These are phyloP conservation scores for Paramormyrops kingsleyae DNA, from an alignment of 2,113 vertebrate species.

Conservation along the genomic window DNA sequence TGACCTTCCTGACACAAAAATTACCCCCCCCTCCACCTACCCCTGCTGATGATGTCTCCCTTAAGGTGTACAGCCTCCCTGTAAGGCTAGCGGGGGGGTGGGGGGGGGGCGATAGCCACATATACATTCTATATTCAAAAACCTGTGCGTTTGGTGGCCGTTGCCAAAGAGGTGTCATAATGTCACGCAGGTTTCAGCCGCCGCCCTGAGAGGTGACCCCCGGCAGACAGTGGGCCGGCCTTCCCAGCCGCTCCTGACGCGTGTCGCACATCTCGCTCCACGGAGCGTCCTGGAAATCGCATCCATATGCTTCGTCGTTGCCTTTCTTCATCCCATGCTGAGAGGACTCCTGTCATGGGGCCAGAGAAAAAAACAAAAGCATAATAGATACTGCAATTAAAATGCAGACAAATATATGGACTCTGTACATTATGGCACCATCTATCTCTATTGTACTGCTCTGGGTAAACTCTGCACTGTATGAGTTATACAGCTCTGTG, in stretches of 20 bases:
- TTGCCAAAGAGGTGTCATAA: slow-evolving; percentile 64
- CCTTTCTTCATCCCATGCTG: slow-evolving; percentile 58
- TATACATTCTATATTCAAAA: slow-evolving; percentile 32
- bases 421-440: neutral
- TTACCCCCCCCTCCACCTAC: slow-evolving; percentile 39
- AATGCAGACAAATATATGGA: neutral
- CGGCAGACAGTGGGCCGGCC: slow-evolving; percentile 40
- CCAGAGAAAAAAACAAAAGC: neutral
- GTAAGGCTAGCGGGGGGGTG: neutral
- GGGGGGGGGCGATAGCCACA: neutral
- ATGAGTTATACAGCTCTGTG: neutral
- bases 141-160: slow-evolving; percentile 31
- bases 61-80: neutral
- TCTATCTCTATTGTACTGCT: too few species aligned
- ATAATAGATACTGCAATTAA: neutral
- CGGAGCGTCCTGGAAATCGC: slow-evolving; percentile 53
- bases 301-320: slow-evolving; percentile 63
- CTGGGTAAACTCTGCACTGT: too few species aligned
- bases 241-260: slow-evolving; percentile 57
- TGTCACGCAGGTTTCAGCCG: slow-evolving; percentile 56
- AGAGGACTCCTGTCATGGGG: neutral
- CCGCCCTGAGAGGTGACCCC: slow-evolving; percentile 54
- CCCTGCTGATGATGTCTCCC: neutral
- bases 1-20: slow-evolving; percentile 50
- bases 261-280: slow-evolving; percentile 64